These are phyloP conservation scores for Periophthalmodon schlosseri DNA, from an alignment of 2,113 vertebrate genomes.

Conservation along the genomic window DNA sequence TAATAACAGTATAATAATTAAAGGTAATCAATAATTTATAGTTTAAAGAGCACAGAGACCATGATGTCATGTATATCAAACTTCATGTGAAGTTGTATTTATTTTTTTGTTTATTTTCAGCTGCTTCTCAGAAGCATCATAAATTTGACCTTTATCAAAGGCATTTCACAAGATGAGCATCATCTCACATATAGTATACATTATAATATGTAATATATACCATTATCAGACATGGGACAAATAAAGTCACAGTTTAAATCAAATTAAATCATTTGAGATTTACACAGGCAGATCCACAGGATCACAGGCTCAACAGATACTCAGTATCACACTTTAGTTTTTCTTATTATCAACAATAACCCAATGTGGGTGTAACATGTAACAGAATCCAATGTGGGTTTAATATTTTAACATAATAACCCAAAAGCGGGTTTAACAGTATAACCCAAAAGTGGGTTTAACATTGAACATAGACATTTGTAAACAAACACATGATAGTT, in stretches of 20 bases:
- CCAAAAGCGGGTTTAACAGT: constrained; percentile 27
- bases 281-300: constrained; percentile 65
- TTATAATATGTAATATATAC: background rate
- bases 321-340: constrained; percentile 28
- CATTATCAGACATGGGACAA: constrained; percentile 21
- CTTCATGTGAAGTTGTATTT: constrained; percentile 52
- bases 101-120: constrained; percentile 48
- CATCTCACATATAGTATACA: constrained; percentile 35
- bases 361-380: background rate
- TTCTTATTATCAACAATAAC: background rate
- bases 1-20: no score
- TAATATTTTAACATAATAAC: constrained; percentile 26
- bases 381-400: background rate
- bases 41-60: constrained; percentile 16
- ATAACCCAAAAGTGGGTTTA: constrained; percentile 34
- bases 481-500: constrained; percentile 35
- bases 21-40: background rate
- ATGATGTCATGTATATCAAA: constrained; percentile 32
- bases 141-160: constrained; percentile 63
- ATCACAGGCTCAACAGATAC: constrained; percentile 49
- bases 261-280: constrained; percentile 59
- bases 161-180: constrained; percentile 47
- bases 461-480: constrained; percentile 44
- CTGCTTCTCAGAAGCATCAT: constrained; percentile 63
- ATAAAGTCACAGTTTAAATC: constrained; percentile 49